Base-by-base conservation (phyloP, 1,140 invertebrate species). In the Sesamia nonagrioides region DNA sequence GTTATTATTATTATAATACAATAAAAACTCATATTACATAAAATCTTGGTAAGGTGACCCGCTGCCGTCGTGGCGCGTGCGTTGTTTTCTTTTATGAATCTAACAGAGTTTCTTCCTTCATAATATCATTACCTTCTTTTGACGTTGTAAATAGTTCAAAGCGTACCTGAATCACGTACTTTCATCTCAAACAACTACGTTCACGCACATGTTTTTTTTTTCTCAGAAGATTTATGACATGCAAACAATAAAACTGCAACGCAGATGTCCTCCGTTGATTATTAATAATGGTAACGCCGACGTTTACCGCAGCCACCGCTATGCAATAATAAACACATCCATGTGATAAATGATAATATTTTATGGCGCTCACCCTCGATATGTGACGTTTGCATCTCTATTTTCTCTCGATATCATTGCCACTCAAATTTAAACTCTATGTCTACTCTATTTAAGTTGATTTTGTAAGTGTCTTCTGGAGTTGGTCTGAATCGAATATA, bases 271-370 rank as follows among this genome's bases (percentile, higher is more conserved):
- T 82, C 76, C 82, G 82, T 83, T 72, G 85, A 88, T 87, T 88
- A 89, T 89, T 91, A 90, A 91, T 89, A 90, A 87, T 84, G 91
- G 82, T 86, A 89, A 91, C 91, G 90, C 91, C 89, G 88, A 84
- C 89, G 85, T 91, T 91, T 88, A 91, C 92, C 92, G 88, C 90
- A 89, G 88, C 86, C 90, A 92, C 89, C 88, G 84, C 85, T 84
- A 82, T 82, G 89, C 88, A 87, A 89, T 88, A 91, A 88, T 88
- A 92, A 92, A 92, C 90, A 91, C 87, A 87, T 88, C 88, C 78
- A 81, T 69, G 84, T 94, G 92, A 94, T 92, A 92, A 93, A 94
- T 92, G 90, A 89, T 89, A 84, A 89, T 90, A 89, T 92, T 94
- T 93, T 92, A 94, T 92, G 84, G 89, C 86, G 82, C 86, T 90